Evolutionary conservation across 1,140 invertebrate genomes (phyloP).

Genomic region (Linepithema humile): DNA sequence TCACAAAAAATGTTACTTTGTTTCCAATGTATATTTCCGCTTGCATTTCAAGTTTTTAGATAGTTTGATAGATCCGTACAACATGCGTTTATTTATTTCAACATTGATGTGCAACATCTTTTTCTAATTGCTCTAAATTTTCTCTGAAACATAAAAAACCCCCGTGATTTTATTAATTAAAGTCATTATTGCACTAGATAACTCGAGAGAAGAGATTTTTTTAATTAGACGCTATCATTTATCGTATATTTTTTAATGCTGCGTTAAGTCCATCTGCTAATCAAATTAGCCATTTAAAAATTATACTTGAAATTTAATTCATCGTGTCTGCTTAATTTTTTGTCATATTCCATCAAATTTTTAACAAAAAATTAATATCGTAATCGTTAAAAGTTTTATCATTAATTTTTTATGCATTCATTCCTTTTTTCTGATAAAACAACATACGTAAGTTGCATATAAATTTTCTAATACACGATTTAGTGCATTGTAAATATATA

Average conservation of each 20-base stretch:
- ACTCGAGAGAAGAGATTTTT: background rate
- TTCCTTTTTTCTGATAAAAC: too few relatives aligned
- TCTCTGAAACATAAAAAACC: background rate
- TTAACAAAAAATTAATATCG: background rate
- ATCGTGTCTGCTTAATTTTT: background rate
- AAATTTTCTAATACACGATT: too few relatives aligned
- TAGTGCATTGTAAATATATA: too few relatives aligned
- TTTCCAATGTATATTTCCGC: constrained; percentile 27
- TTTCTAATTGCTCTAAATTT: constrained; percentile 6
- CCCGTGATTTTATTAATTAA: background rate
- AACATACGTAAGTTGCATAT: background rate
- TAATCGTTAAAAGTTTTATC: background rate
- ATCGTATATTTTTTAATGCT: background rate
- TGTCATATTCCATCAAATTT: background rate
- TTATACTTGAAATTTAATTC: background rate
- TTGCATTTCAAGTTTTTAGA: constrained; percentile 18
- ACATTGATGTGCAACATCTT: constrained; percentile 5
- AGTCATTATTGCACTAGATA: background rate
- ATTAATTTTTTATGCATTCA: too few relatives aligned
- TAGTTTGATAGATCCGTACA: constrained; percentile 32
- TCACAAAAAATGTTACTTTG: constrained; percentile 32
- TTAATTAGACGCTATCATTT: background rate
- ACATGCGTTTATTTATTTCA: constrained; percentile 32
- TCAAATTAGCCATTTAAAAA: background rate
- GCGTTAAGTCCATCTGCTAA: background rate